Percentiles rank a stretch among this genome's conserved stretches.
Conservation (phyloP, 2,888 invertebrate species). For the Scaptomyza tumidula region DNA sequence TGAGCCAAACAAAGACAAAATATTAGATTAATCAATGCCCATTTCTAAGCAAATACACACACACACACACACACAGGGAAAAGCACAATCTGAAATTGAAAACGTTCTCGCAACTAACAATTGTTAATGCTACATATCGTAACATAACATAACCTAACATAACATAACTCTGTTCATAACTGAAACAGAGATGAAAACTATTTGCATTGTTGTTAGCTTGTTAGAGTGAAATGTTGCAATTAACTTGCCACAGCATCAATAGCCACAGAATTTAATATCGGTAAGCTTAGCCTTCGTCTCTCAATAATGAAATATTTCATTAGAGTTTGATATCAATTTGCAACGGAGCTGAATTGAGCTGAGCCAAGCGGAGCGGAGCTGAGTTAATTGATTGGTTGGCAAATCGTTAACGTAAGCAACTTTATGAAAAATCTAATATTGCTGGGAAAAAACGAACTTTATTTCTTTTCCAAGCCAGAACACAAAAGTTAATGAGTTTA, state of each 20-base stretch:
- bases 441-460: too few species aligned
- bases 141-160: too few species aligned
- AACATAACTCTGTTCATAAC: too few species aligned
- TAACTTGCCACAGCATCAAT: not conserved
- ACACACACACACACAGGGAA: not conserved
- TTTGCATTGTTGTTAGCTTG: too few species aligned
- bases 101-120: not conserved
- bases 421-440: too few species aligned
- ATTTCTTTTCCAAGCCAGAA: conserved; percentile 10
- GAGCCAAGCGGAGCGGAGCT: too few species aligned
- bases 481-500: conserved; percentile 45
- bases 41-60: not conserved
- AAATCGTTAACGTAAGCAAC: too few species aligned
- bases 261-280: not conserved
- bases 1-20: not conserved
- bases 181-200: too few species aligned
- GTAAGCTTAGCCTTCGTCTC: not conserved
- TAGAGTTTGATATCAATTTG: not conserved
- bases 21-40: conserved; percentile 7
- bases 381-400: too few species aligned
- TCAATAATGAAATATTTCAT: not conserved
- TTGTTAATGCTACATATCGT: not conserved
- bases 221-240: too few species aligned
- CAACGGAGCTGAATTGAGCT: not conserved
- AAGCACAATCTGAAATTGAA: not conserved